Conservation (phyloP, 2,113 vertebrate species). For the Dipodomys ordii region DNA sequence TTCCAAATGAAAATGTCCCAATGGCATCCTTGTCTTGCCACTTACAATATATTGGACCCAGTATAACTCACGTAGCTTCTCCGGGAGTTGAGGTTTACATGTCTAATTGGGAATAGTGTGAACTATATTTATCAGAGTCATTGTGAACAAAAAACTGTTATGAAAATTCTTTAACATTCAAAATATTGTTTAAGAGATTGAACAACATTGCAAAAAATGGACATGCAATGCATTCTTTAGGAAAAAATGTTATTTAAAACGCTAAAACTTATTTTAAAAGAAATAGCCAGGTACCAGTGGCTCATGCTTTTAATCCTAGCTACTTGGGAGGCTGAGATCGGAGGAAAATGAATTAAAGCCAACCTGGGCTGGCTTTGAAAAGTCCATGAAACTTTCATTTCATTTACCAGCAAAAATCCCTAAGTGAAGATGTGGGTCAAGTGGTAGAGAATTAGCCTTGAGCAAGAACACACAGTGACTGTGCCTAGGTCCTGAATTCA, state of each 20-base stretch:
- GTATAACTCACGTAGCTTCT: neutral
- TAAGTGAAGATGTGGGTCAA: too few relatives aligned
- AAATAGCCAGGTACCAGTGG: too few relatives aligned
- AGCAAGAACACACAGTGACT: too few relatives aligned
- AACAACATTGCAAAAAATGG: neutral
- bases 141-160: neutral
- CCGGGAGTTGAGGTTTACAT: neutral
- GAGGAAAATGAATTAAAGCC: too few relatives aligned
- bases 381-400: too few relatives aligned
- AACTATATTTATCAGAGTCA: neutral
- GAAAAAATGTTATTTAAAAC: neutral
- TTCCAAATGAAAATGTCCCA: constrained; percentile 36
- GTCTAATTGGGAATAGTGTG: neutral
- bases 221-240: neutral
- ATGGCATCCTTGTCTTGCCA: neutral
- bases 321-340: too few relatives aligned
- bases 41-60: neutral
- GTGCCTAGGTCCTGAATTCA: too few relatives aligned
- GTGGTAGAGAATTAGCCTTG: too few relatives aligned
- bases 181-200: constrained; percentile 27
- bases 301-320: too few relatives aligned
- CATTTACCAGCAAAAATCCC: too few relatives aligned
- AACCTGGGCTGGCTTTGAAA: too few relatives aligned
- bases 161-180: constrained; percentile 16
- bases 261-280: too few relatives aligned